Conservation (phyloP, 2,797 vertebrate species). For the Sebastes jordani region DNA sequence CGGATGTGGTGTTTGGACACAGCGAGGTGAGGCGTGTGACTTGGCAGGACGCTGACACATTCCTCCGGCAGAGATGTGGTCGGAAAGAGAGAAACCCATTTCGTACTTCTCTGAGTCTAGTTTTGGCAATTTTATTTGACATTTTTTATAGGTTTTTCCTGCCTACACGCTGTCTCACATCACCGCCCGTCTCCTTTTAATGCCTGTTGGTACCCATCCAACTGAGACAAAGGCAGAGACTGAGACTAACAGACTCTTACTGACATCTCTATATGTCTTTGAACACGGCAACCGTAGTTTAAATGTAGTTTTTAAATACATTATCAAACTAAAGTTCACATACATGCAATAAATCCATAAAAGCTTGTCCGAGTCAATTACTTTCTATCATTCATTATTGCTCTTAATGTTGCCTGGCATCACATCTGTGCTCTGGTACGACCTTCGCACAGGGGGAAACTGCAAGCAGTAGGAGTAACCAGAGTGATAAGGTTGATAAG, state of each 20-base stretch:
- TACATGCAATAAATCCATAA: not conserved
- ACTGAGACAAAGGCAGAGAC: not conserved
- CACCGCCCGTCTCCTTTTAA: not conserved
- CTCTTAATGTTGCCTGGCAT: constrained; percentile 9
- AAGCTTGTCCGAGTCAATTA: not conserved
- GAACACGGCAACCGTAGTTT: not conserved
- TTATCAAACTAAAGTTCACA: not conserved
- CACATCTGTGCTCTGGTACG: not conserved
- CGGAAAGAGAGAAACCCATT: not conserved
- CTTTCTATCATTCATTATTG: not conserved
- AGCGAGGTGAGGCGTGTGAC: constrained; percentile 47
- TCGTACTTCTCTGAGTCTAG: not conserved
- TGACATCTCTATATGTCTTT: not conserved
- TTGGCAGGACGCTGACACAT: constrained; percentile 44
- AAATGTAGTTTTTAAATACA: not conserved
- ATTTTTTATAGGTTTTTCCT: not conserved
- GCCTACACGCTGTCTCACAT: not conserved
- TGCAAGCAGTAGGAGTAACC: not conserved
- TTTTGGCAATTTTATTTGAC: not conserved
- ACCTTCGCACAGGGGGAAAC: constrained; percentile 7
- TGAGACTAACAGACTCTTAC: not conserved
- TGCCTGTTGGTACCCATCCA: not conserved
- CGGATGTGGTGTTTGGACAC: constrained; percentile 33
- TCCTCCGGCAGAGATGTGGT: constrained; percentile 36
- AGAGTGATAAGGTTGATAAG: not conserved